Evolutionary conservation across 2,113 vertebrate species (phyloP), one percentile per base, ranked within the genome.

Genomic region (Limanda limanda): DNA sequence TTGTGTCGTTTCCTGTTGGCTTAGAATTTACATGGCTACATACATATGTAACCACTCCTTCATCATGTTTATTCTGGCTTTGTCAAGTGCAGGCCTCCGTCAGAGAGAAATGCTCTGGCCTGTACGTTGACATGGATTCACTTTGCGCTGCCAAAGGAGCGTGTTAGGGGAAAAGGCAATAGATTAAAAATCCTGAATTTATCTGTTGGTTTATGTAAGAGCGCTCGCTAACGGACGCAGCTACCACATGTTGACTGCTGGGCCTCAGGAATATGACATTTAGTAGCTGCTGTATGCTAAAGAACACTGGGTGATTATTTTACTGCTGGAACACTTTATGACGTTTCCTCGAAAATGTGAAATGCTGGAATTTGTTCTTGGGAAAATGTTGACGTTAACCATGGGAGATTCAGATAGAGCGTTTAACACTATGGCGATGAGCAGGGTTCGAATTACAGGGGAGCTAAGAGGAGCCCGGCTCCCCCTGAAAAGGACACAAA

Each of bases 191-290:
- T 42, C 40, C 40, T 87, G 17, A 83, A 91, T 91, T 74, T 60
- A 90, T 91, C 79, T 86, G 24, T 83, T 84, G 88, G 79, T 91
- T 91, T 87, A 75, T 73, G 80, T 89, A 75, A 75, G 42, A 85
- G 79, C 23, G 1, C 48, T 71, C 4, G 31, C 37, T 80, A 37
- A 66, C 74, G 74, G 66, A 89, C 78, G 65, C 55, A 47, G 68
- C 71, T 58, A 71, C 69, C 82, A 74, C 78, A 63, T 76, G 86
- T 69, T 68, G 48, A 85, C 76, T 45, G 64, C 42, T 60, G 17
- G 5, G 75, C 84, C 71, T 68, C 52, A 4, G 74, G 83, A 82
- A 86, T 82, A 81, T 82, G 78, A 84, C 81, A 73, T 86, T 68
- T 42, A 78, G 81, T 68, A 70, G 37, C 73, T 52, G 70, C 78